phyloP scores from a whole-genome alignment of 2,888 invertebrate species.

The Plusia festucae region DNA sequence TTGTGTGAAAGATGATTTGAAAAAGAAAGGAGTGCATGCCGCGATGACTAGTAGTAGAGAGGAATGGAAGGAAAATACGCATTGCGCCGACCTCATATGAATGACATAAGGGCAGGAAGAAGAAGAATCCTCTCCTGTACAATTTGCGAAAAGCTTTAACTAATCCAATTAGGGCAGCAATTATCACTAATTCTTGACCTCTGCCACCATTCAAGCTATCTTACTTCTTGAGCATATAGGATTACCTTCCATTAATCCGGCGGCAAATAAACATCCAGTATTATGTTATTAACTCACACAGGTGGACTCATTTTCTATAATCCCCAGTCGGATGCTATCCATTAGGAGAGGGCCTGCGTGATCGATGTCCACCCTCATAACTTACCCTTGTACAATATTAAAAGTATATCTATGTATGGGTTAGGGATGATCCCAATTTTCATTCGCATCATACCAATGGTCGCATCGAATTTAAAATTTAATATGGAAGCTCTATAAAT shows the following conservation, averaged over 20 bases:
- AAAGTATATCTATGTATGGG: slow-evolving; percentile 5
- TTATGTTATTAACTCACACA: slow-evolving; percentile 20
- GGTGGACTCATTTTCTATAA: slow-evolving; percentile 27
- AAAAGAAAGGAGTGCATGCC: too few relatives aligned
- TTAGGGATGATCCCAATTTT: not conserved
- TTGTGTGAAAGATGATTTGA: too few relatives aligned
- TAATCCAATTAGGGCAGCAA: not conserved
- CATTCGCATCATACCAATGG: too few relatives aligned
- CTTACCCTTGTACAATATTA: slow-evolving; percentile 18
- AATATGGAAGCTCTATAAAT: not conserved
- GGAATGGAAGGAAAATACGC: too few relatives aligned
- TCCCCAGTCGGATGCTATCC: slow-evolving; percentile 7
- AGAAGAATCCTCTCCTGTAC: too few relatives aligned
- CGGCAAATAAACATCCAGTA: not conserved
- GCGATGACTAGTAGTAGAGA: too few relatives aligned
- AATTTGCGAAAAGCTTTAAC: not conserved
- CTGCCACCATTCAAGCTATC: not conserved
- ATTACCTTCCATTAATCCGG: not conserved
- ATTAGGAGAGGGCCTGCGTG: not conserved
- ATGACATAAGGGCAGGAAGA: too few relatives aligned
- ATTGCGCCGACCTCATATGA: too few relatives aligned
- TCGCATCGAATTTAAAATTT: slow-evolving; percentile 4
- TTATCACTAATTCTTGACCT: not conserved
- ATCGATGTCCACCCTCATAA: slow-evolving; percentile 25
- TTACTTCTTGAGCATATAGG: too few relatives aligned